Percentiles rank a stretch among this genome's conserved stretches.
Conservation (phyloP, 2,888 invertebrate genomes). For the Cheilosia scutellata region DNA sequence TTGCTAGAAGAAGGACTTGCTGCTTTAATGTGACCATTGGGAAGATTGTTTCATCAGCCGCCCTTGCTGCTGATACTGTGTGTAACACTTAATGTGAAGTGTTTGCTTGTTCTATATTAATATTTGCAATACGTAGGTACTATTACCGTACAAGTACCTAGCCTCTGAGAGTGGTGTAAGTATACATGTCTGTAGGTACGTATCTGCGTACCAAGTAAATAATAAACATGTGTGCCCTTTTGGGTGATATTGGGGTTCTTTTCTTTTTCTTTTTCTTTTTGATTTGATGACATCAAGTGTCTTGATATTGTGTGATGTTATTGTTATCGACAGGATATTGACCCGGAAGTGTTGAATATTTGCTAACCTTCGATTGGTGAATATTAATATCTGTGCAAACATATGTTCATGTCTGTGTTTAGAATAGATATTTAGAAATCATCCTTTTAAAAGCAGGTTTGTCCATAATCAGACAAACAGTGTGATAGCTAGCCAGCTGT, state of each 20-base stretch:
- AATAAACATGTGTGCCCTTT: constrained; percentile 41
- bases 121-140: constrained; percentile 5
- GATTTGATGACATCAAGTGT: constrained; percentile 11
- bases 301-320: constrained; percentile 23
- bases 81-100: constrained; percentile 44
- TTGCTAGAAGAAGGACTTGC: constrained; percentile 2
- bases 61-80: constrained; percentile 11
- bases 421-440: too few species aligned
- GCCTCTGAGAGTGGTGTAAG: background rate
- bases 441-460: too few species aligned
- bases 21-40: constrained; percentile 40
- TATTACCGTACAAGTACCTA: background rate
- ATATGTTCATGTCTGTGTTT: too few species aligned
- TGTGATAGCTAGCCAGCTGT: too few species aligned
- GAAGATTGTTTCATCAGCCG: constrained; percentile 11
- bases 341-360: constrained; percentile 25
- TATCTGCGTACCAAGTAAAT: background rate
- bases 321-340: constrained; percentile 23
- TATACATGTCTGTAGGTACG: background rate
- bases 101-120: constrained; percentile 49
- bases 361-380: constrained; percentile 9
- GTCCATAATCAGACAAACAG: too few species aligned
- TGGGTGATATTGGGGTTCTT: background rate
- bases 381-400: background rate
- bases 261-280: background rate